Percentiles rank a stretch among this genome's conserved stretches.
These are phyloP conservation scores for Sylvilagus floridanus DNA, from an alignment of 2,797 vertebrate species.

Conservation along the genomic window DNA sequence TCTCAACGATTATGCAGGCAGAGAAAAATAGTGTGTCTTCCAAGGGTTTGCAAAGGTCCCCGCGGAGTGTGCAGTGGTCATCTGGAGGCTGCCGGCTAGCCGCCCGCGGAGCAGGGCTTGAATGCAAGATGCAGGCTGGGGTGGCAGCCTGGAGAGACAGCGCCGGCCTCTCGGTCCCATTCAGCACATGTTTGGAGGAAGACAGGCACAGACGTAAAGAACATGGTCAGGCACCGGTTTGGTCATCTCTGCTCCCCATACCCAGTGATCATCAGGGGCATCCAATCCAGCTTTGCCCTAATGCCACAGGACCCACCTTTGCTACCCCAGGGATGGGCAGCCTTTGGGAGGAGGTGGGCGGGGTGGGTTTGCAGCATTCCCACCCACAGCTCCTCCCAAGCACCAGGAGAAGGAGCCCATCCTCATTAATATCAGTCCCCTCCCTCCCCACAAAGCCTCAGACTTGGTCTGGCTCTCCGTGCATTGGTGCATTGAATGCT, in stretches of 20 bases:
- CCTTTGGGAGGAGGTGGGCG: neutral
- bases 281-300: neutral
- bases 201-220: neutral
- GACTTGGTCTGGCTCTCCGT: neutral
- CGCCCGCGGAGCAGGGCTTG: neutral
- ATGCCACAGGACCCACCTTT: neutral
- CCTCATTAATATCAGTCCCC: too few relatives aligned
- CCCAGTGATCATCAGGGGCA: neutral
- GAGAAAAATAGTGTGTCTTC: conserved; percentile 84
- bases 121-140: conserved; percentile 58
- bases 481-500: neutral
- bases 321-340: neutral
- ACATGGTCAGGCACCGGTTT: neutral
- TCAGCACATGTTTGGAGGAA: neutral
- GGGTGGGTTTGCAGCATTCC: neutral
- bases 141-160: neutral
- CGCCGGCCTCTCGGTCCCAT: accelerated
- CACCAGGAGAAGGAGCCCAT: neutral
- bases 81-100: conserved; percentile 60
- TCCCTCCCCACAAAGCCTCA: neutral
- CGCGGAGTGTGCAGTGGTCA: conserved; percentile 72
- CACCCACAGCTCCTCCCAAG: neutral
- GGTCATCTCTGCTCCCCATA: neutral
- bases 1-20: conserved; percentile 84
- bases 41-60: conserved; percentile 81